Evolutionary conservation across 2,797 vertebrate species (phyloP), one percentile per base, ranked within the genome.

Genomic region (Dermochelys coriacea): DNA sequence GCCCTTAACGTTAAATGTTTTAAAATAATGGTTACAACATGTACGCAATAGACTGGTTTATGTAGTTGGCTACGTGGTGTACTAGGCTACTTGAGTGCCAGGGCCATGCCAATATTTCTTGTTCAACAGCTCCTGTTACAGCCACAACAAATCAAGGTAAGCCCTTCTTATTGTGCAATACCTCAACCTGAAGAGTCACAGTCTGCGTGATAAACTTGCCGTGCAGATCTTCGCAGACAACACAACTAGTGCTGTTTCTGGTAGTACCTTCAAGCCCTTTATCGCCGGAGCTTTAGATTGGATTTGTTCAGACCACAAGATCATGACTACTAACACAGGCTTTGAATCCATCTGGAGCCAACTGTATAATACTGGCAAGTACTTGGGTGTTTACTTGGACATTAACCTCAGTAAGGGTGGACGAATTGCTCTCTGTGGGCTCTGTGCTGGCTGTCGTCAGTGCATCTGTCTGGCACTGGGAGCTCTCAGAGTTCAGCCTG

Each of bases 131-230:
- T 52, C 18, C 51, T 52, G 51, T 52, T 52, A 52, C 21, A 52
- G 51, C 51, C 18, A 21, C 34, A 71, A 61, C 31, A 61, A 5
- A 23, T 23, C 64, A 21, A 12, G 64, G n/a, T 71, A 5, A 37
- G 3, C 2, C 31, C 55, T 45, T 27, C 6, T 6, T 16, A 1
- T 25, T 2, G 11, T 16, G 9, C 10, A 5, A 10, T 5, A 18
- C 25, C 1, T 51, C 55, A 21, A 29, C 27, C 50, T 14, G 3
- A 34, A 31, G 2, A 79, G 2, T 49, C 16, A 0, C 85, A 3
- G 1, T 23, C 51, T 47, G 49, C 71, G 16, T 93, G 82, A 52
- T 37, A 21, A 34, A 79, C 31, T 50, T 41, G 18, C 80, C 49
- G 79, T 50, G 49, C 80, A 49, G 47, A n/a, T 68, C 88, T 57